Evolutionary conservation across 2,797 vertebrate genomes (phyloP).

Genomic region (Momotus momota): DNA sequence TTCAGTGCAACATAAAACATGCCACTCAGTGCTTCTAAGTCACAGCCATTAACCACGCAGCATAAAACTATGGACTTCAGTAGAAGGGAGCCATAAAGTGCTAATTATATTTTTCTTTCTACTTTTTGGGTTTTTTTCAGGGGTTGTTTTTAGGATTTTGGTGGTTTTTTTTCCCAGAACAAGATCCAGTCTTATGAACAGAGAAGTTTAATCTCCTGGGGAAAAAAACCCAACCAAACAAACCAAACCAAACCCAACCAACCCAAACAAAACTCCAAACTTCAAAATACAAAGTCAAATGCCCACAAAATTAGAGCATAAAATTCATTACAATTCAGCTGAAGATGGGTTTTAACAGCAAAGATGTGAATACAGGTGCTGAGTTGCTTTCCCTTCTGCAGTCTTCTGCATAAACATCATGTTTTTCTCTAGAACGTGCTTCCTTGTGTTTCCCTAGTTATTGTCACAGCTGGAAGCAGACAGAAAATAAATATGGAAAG

Average conservation of each 20-base stretch:
- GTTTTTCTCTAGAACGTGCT: not conserved
- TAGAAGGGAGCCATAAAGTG: not conserved
- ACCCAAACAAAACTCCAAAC: not conserved
- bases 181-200: not conserved
- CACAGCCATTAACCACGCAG: not conserved
- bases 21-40: not conserved
- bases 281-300: not conserved
- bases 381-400: not conserved
- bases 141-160: too few species aligned
- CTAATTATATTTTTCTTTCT: not conserved
- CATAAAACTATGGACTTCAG: not conserved
- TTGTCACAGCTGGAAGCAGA: not conserved
- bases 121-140: too few species aligned
- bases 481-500: not conserved
- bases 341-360: not conserved
- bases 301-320: fast-evolving
- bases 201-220: not conserved
- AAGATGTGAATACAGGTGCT: not conserved
- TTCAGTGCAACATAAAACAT: not conserved
- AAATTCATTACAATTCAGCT: not conserved
- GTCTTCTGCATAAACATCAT: not conserved
- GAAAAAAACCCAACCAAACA: too few species aligned
- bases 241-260: not conserved
- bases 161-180: not conserved
- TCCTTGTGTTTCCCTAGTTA: not conserved